phyloP scores from a whole-genome alignment of 2,888 invertebrate species.

The Leptopterna dolabrata region DNA sequence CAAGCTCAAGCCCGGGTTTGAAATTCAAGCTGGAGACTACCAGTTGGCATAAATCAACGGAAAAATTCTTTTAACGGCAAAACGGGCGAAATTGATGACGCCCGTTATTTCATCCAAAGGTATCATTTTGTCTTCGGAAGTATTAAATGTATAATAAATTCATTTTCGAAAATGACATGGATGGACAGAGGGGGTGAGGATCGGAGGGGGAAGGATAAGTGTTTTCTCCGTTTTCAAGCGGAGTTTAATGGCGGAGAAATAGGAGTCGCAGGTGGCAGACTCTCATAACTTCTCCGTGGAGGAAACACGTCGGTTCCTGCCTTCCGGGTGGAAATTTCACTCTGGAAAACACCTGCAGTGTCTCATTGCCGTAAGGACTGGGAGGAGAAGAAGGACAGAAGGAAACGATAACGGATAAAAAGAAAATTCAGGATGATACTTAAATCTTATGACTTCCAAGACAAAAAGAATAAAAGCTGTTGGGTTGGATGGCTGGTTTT shows the following conservation, averaged over 20 bases:
- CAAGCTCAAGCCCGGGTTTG: background rate
- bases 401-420: background rate
- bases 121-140: background rate
- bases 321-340: background rate
- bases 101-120: background rate
- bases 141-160: slow-evolving; percentile 16
- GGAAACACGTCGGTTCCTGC: background rate
- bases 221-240: slow-evolving; percentile 5
- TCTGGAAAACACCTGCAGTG: slow-evolving; percentile 14
- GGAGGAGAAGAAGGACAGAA: background rate
- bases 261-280: slow-evolving; percentile 22
- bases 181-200: background rate
- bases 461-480: background rate
- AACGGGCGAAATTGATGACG: background rate
- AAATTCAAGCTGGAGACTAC: background rate
- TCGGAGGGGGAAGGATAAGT: background rate
- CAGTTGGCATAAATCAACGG: background rate
- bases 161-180: background rate
- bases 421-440: background rate
- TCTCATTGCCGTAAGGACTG: background rate
- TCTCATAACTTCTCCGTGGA: background rate
- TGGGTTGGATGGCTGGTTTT: background rate
- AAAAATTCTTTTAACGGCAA: background rate
- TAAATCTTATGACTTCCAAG: background rate
- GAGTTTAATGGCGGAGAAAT: slow-evolving; percentile 27